Conservation (phyloP, 2,113 vertebrate species). For the Jaculus jaculus region DNA sequence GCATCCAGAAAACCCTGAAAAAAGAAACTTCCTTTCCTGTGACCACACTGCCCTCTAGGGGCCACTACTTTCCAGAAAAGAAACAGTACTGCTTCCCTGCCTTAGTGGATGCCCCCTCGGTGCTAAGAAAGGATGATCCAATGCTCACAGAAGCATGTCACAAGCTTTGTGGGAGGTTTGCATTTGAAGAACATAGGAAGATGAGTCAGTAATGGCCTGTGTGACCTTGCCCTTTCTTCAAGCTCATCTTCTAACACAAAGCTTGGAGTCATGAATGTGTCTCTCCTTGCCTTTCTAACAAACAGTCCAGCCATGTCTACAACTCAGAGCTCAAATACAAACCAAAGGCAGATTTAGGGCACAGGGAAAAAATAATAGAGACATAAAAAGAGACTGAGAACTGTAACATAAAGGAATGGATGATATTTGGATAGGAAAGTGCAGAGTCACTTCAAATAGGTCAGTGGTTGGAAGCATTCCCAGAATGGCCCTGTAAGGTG, state of each 20-base stretch:
- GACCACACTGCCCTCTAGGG: conserved; percentile 73
- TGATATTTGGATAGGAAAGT: not conserved
- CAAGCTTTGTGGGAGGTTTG: not conserved
- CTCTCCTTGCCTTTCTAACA: not conserved
- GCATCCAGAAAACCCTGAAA: not conserved
- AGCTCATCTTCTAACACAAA: not conserved
- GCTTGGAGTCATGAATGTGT: not conserved
- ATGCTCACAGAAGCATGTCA: not conserved
- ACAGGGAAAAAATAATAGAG: not conserved
- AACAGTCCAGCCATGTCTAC: not conserved
- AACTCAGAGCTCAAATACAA: not conserved
- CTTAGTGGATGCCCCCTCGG: not conserved
- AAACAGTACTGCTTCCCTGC: not conserved
- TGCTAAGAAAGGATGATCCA: not conserved
- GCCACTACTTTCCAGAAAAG: not conserved
- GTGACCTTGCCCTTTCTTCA: not conserved
- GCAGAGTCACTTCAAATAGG: not conserved
- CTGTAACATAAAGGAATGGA: not conserved
- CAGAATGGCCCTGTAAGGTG: not conserved
- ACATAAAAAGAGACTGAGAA: not conserved
- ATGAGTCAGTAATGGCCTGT: not conserved
- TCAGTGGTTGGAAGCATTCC: not conserved
- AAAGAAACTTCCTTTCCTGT: conserved; percentile 33
- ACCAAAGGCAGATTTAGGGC: not conserved
- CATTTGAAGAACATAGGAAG: not conserved